phyloP scores from a whole-genome alignment of 2,113 vertebrate genomes.

The Paratilapia polleni region DNA sequence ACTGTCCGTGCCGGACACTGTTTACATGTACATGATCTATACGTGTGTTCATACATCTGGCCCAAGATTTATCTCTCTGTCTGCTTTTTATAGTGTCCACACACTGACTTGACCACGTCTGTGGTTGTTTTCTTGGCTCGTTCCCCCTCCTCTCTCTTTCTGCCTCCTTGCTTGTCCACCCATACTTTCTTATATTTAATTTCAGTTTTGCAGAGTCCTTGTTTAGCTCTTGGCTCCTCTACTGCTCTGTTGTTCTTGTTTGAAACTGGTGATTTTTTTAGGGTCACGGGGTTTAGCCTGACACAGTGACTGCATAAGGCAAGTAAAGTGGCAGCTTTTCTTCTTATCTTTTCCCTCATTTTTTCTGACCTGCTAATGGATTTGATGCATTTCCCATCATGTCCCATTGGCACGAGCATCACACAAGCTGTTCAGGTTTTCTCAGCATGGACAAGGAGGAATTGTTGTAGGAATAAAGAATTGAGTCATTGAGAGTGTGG shows the following conservation, averaged over 20 bases:
- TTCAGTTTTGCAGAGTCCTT: conserved; percentile 62
- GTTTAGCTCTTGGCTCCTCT: conserved; percentile 59
- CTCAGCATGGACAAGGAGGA: conserved; percentile 6
- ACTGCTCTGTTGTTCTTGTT: conserved; percentile 47
- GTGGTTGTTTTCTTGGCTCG: conserved; percentile 46
- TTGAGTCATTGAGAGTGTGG: conserved; percentile 19
- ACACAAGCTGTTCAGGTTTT: not conserved
- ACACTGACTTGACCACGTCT: conserved; percentile 44
- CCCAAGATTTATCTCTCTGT: conserved; percentile 34
- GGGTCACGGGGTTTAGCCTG: conserved; percentile 59
- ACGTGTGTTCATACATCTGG: conserved; percentile 41
- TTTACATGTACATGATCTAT: conserved; percentile 35
- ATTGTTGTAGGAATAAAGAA: conserved; percentile 47
- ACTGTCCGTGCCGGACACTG: conserved; percentile 37
- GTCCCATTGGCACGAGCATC: not conserved
- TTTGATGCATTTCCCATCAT: conserved; percentile 37
- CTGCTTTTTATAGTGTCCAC: conserved; percentile 55
- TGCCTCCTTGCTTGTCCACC: conserved; percentile 28
- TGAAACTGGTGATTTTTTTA: conserved; percentile 16
- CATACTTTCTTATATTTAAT: conserved; percentile 65
- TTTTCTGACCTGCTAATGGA: conserved; percentile 12
- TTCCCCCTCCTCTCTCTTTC: conserved; percentile 24
- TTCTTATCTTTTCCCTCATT: not conserved
- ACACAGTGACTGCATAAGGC: conserved; percentile 37
- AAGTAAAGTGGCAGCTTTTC: not conserved